Percentiles rank a stretch among this genome's conserved stretches.
phyloP scores from a whole-genome alignment of 2,888 invertebrate genomes.

The Arge pagana region DNA sequence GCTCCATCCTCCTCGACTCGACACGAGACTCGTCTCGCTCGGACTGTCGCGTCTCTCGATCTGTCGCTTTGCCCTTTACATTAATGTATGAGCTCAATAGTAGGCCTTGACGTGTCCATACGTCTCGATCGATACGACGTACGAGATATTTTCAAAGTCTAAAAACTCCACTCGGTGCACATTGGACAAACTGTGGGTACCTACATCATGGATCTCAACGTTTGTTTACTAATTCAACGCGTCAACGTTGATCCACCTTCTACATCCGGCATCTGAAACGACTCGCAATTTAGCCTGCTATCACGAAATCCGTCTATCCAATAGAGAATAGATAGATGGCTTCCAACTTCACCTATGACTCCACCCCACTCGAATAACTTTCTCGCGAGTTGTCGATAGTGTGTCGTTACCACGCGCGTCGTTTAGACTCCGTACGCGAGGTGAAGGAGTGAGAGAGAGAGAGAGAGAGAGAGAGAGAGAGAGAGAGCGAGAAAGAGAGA shows the following conservation, averaged over 20 bases:
- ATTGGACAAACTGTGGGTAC: too few species aligned
- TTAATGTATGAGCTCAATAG: conserved; percentile 57
- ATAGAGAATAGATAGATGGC: not conserved
- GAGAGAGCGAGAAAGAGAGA: conserved; percentile 17
- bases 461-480: conserved; percentile 12
- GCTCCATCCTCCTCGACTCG: not conserved
- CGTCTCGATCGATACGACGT: conserved; percentile 48
- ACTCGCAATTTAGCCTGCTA: too few species aligned
- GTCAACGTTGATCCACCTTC: not conserved
- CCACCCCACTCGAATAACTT: not conserved
- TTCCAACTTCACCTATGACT: not conserved
- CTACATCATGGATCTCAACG: conserved; percentile 32
- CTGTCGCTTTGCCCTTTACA: conserved; percentile 44
- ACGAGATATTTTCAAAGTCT: too few species aligned
- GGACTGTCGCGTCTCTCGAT: not conserved
- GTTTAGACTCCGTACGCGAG: not conserved
- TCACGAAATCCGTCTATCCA: not conserved
- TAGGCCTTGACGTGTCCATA: conserved; percentile 56
- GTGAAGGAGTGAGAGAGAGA: not conserved
- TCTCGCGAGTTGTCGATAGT: not conserved
- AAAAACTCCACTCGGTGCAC: too few species aligned
- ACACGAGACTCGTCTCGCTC: not conserved
- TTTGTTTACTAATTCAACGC: conserved; percentile 25
- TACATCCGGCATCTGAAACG: too few species aligned
- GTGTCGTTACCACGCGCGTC: not conserved